phyloP scores from a whole-genome alignment of 2,888 invertebrate species.

The Catocala nupta region DNA sequence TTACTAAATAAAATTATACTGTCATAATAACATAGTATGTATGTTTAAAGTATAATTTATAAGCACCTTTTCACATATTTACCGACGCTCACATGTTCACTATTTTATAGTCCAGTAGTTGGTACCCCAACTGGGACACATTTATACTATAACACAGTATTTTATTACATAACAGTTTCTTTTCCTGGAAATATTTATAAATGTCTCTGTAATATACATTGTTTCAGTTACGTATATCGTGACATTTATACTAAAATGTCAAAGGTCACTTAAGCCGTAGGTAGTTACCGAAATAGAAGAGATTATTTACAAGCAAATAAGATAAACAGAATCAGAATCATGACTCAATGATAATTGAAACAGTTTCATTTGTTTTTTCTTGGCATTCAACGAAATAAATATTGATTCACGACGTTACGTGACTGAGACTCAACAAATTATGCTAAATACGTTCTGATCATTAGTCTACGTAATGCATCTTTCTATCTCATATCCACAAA shows the following conservation, averaged over 20 bases:
- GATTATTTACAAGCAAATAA: constrained; percentile 1
- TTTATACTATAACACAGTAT: background rate
- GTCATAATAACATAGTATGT: constrained; percentile 15
- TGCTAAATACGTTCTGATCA: background rate
- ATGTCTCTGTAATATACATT: background rate
- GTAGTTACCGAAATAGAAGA: background rate
- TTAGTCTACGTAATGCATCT: background rate
- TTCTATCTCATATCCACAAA: constrained; percentile 1
- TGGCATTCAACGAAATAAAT: background rate
- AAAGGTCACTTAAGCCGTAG: background rate
- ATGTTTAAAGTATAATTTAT: background rate
- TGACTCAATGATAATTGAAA: constrained; percentile 1
- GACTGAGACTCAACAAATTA: constrained; percentile 11
- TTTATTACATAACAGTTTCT: background rate
- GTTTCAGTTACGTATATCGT: background rate
- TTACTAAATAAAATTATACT: constrained; percentile 33
- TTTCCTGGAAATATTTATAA: background rate
- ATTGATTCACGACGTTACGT: background rate
- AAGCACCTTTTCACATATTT: constrained; percentile 30
- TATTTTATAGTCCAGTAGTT: background rate
- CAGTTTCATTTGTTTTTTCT: constrained; percentile 3
- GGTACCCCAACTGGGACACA: constrained; percentile 3
- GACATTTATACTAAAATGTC: background rate
- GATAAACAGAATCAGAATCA: constrained; percentile 11
- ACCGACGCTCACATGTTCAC: background rate